Conservation (phyloP, 2,888 invertebrate genomes). For the Celastrina argiolus region DNA sequence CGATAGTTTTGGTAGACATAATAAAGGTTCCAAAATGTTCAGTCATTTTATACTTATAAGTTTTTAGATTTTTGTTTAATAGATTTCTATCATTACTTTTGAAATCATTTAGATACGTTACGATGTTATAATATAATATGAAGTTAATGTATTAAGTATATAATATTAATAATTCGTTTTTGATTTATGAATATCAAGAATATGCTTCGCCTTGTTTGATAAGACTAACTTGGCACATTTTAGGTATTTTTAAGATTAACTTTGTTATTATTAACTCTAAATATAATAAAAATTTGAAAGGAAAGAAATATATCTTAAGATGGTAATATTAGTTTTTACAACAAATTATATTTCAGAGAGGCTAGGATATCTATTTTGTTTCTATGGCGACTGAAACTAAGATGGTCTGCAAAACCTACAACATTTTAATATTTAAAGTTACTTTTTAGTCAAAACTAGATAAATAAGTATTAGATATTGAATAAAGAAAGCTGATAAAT, state of each 20-base stretch:
- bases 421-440: no score
- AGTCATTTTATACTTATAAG: slow-evolving; percentile 50
- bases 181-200: background rate
- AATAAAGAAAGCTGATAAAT: no score
- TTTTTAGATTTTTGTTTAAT: slow-evolving; percentile 15
- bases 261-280: background rate
- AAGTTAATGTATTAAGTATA: background rate
- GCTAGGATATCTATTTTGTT: background rate
- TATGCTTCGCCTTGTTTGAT: background rate
- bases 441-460: no score
- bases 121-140: background rate
- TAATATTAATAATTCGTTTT: background rate
- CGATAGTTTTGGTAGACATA: slow-evolving; percentile 52
- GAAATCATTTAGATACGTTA: background rate
- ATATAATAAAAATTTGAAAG: background rate
- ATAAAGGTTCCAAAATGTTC: slow-evolving; percentile 69
- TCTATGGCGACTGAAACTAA: background rate
- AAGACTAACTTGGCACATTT: background rate
- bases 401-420: background rate
- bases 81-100: background rate
- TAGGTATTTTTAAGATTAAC: background rate
- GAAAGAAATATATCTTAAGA: no score
- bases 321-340: no score
- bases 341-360: background rate
- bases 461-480: no score